A percentile compares a stretch with the other conserved stretches of the same genome.
These are phyloP conservation scores for Papilio helenus DNA, from an alignment of 1,140 invertebrate species.

Conservation along the genomic window DNA sequence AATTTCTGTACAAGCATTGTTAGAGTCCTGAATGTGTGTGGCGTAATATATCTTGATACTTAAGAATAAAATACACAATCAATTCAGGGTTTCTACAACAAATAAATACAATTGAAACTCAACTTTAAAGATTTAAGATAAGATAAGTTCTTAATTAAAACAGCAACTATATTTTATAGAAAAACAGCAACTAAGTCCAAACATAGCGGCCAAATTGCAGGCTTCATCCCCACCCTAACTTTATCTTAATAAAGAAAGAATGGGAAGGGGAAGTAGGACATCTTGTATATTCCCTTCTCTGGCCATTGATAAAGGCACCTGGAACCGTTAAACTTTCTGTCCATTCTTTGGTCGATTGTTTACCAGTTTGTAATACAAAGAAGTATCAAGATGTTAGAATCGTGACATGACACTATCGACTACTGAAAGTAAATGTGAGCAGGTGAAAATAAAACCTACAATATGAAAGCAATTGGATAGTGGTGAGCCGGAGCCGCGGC, in stretches of 20 bases:
- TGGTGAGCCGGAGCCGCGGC: slow-evolving; percentile 52
- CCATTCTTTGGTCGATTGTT: too few relatives aligned
- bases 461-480: slow-evolving; percentile 61
- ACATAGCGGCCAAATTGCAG: background rate
- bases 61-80: slow-evolving; percentile 10
- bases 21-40: slow-evolving; percentile 58
- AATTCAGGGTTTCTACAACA: background rate
- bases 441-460: slow-evolving; percentile 69
- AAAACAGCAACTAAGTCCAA: too few relatives aligned
- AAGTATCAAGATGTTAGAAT: slow-evolving; percentile 55
- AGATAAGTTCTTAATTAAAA: background rate
- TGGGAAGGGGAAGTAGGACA: background rate
- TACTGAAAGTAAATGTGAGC: slow-evolving; percentile 58
- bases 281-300: background rate
- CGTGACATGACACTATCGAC: slow-evolving; percentile 45
- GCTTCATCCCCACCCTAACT: background rate
- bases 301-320: background rate
- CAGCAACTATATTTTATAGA: too few relatives aligned
- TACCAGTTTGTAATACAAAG: background rate
- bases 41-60: slow-evolving; percentile 57
- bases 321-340: too few relatives aligned
- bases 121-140: too few relatives aligned
- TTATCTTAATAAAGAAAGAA: background rate
- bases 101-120: too few relatives aligned
- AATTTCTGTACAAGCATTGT: slow-evolving; percentile 80